Percentiles rank a stretch among this genome's conserved stretches.
Conservation (phyloP, 2,113 vertebrate genomes). For the Gymnobelideus leadbeateri region DNA sequence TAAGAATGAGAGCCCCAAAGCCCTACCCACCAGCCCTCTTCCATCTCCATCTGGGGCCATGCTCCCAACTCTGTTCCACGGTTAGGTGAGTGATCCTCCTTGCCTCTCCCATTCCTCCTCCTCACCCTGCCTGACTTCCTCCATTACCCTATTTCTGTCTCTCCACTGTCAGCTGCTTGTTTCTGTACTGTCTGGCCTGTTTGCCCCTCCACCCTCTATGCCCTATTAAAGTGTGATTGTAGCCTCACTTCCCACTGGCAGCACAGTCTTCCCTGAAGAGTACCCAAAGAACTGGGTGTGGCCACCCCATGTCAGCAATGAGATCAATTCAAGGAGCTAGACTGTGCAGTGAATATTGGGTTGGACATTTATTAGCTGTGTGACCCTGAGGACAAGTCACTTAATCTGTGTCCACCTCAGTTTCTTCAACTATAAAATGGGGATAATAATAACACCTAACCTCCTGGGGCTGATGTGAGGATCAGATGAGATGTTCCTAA, state of each 20-base stretch:
- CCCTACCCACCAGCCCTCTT: background rate
- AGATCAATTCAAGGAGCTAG: background rate
- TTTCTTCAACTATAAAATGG: slow-evolving; percentile 8
- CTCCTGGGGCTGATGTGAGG: background rate
- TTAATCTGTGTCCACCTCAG: slow-evolving; percentile 6
- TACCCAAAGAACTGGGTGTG: background rate
- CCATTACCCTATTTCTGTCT: background rate
- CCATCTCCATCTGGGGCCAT: background rate
- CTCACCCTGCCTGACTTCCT: background rate
- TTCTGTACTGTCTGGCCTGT: background rate
- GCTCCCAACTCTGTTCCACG: background rate
- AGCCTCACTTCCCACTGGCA: background rate
- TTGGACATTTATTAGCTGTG: background rate
- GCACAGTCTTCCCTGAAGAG: background rate
- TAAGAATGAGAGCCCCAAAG: background rate
- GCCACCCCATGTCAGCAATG: background rate
- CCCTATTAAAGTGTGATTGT: background rate
- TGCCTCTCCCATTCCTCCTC: background rate
- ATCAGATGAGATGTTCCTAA: background rate
- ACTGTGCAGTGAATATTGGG: background rate
- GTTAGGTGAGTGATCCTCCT: background rate
- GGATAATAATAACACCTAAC: background rate
- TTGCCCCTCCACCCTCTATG: background rate
- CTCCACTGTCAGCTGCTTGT: background rate
- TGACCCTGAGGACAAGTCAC: slow-evolving; percentile 14